phyloP scores from a whole-genome alignment of 2,888 invertebrate species.

The Mongoloraphidia duomilia region DNA sequence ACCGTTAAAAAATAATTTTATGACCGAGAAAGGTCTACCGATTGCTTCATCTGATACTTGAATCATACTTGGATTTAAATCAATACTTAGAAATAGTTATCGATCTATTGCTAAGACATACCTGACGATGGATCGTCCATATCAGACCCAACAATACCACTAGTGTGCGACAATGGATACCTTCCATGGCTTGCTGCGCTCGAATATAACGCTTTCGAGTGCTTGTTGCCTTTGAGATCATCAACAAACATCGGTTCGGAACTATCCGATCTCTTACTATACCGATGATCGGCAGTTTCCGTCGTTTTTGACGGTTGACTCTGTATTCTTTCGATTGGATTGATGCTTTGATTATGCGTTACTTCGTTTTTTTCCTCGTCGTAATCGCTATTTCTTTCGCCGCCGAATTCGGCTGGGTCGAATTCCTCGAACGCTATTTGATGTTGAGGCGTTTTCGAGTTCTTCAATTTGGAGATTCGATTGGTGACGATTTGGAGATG shows the following conservation, averaged over 20 bases:
- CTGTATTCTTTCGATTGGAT: conserved; percentile 26
- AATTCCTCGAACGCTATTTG: conserved; percentile 27
- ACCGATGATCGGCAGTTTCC: conserved; percentile 22
- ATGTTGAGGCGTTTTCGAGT: conserved; percentile 22
- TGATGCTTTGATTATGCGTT: conserved; percentile 28
- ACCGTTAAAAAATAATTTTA: no score
- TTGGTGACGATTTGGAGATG: conserved; percentile 81
- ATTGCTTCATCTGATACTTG: no score
- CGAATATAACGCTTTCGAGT: conserved; percentile 3
- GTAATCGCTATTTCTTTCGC: conserved; percentile 17
- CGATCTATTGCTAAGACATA: conserved; percentile 30
- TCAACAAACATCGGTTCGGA: conserved; percentile 31
- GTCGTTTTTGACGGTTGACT: conserved; percentile 1
- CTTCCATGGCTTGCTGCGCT: neutral
- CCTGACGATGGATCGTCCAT: conserved; percentile 32
- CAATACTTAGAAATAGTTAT: neutral
- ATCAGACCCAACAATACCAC: conserved; percentile 20
- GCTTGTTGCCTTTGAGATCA: neutral
- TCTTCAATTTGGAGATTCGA: conserved; percentile 34
- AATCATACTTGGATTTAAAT: no score
- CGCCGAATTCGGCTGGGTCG: conserved; percentile 26
- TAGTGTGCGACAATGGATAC: conserved; percentile 8
- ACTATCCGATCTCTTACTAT: conserved; percentile 30
- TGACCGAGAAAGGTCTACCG: no score
- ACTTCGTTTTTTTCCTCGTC: conserved; percentile 22